Base-by-base conservation (phyloP, 2,888 invertebrate species). In the Leptinotarsa haldemani region DNA sequence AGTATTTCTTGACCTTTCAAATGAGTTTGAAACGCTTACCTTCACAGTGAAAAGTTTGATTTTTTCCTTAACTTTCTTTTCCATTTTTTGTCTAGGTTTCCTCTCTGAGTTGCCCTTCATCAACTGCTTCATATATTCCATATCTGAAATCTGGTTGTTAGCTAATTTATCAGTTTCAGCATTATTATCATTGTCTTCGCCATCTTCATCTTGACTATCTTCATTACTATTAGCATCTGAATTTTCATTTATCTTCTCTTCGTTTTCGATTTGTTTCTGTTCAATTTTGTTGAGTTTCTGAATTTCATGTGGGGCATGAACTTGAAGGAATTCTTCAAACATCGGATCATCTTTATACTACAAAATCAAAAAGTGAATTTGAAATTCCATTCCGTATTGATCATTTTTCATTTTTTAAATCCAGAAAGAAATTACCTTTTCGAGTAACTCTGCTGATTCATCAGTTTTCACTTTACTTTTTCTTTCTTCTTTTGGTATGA, bases 321-420 rank as follows among this genome's bases (percentile, higher is more conserved):
- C 92, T 87, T 95, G 93, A 86, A 98, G 89, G 85, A 97, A 98
- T 86, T 98, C 97, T 77, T 91, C 89, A 88, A 98, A 98, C 66
- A 95, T 89, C 40, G 96, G 95, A 88, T 98, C 97, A 88, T 95
- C 92, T 88, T 94, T 94, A 83, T 95, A 94, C 91, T 94, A 20
- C 18, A 84, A 74, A 88, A 86, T 18, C 47, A 70, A 20, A 68
- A 67, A 30, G 13, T 18, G 12, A 53, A 30, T 30, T 30, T 9
- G 7, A 53, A 18, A 56, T 18, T 16, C 1, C 16, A 4, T 50
- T 16, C 3, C 15, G 3, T 3, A 50, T 16, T 30, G 30, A 30
- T 30, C 0, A 50, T 50, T 50, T 50, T 50, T 30, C 0, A 50
- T 50, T 50, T 50, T 50, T 50, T 30, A 73, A 76, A 56, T 52